These are phyloP conservation scores for Phyllostomus discolor DNA, from an alignment of 2,113 vertebrate genomes.

Conservation along the genomic window DNA sequence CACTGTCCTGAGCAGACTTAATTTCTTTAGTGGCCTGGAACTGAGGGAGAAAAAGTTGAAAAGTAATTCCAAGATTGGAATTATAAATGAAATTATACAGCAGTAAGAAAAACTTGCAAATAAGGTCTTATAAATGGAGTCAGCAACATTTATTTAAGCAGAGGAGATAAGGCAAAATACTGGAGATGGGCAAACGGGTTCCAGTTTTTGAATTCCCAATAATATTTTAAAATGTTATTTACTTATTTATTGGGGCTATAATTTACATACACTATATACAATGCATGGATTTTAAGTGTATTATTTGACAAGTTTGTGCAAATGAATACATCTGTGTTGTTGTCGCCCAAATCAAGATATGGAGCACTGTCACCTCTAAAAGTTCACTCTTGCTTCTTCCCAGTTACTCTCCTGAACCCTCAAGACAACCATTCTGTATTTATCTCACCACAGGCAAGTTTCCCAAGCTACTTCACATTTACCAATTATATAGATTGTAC, in stretches of 20 bases:
- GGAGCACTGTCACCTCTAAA: background rate
- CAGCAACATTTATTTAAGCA: background rate
- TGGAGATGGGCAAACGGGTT: background rate
- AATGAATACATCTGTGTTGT: background rate
- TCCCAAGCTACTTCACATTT: background rate
- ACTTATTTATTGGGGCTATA: background rate
- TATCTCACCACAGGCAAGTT: background rate
- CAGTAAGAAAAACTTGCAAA: background rate
- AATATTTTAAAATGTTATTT: background rate
- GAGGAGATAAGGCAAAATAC: background rate
- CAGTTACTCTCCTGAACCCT: background rate
- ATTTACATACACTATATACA: background rate
- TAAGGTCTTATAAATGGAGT: background rate
- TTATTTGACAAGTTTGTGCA: background rate
- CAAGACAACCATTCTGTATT: background rate
- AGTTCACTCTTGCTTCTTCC: background rate
- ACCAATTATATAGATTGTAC: background rate
- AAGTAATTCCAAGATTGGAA: background rate
- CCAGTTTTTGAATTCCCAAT: background rate
- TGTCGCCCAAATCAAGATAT: background rate
- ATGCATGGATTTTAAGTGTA: background rate
- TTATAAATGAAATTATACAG: background rate
- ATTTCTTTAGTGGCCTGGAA: background rate
- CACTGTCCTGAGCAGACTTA: background rate
- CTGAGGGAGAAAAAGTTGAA: background rate